phyloP scores from a whole-genome alignment of 2,888 invertebrate genomes.

The Temnothorax rugatulus region DNA sequence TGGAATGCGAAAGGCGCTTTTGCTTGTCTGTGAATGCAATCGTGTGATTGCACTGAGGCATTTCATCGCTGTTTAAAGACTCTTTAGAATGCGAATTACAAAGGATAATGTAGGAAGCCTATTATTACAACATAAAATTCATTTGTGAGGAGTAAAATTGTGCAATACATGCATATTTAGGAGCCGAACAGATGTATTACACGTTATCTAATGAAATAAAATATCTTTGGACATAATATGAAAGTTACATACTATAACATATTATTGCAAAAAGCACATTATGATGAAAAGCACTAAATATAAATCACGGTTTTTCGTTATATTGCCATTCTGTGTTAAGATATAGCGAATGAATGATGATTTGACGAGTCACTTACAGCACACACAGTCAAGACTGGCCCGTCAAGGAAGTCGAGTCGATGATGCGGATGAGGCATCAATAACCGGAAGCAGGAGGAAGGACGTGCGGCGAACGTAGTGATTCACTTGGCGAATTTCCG shows the following conservation, averaged over 20 bases:
- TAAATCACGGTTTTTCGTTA: neutral
- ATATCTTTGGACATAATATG: neutral
- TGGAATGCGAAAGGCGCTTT: constrained; percentile 29
- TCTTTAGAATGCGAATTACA: neutral
- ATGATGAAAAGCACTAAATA: neutral
- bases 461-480: constrained; percentile 60
- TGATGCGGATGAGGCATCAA: constrained; percentile 13
- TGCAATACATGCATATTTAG: neutral
- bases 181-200: neutral
- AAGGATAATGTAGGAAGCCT: neutral
- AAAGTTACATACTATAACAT: neutral
- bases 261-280: neutral
- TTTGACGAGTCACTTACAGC: neutral
- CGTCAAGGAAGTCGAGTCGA: constrained; percentile 2
- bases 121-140: constrained; percentile 21
- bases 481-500: constrained; percentile 72
- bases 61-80: constrained; percentile 17
- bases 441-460: neutral
- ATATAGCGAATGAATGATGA: neutral
- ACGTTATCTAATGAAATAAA: neutral
- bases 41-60: constrained; percentile 9
- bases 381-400: too few species aligned
- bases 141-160: neutral
- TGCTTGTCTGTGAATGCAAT: constrained; percentile 25
- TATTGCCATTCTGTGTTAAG: neutral